Base-by-base conservation (phyloP, 2,888 invertebrate species). In the Automeris io region DNA sequence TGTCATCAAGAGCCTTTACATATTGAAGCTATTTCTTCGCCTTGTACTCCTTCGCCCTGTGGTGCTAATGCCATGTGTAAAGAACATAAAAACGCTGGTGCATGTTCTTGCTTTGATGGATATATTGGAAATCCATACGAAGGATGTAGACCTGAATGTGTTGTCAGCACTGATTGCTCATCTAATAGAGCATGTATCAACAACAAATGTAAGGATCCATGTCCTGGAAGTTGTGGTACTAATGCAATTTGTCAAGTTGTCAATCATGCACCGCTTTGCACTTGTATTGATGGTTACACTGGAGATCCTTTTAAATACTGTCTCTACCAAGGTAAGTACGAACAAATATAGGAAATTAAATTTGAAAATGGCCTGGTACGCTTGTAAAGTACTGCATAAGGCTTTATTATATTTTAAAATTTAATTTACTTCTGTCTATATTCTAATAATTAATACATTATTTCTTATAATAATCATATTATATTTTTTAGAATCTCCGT, bases 121-220 rank as follows among this genome's bases (percentile, higher is more conserved):
- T 93, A 91, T 59, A 87, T 90, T 48, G 95, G 95, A 43, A 92
- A 94, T 75, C 94, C 94, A 16, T 93, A 93, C 50, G 91, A 92
- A 72, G 91, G 91, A 8, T 94, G 93, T 58, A 86, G 93, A 39
- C 93, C 93, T 8, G 93, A 93, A 79, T 94, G 93, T 66, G 80
- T 90, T 1, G 74, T 92, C 2, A 92, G 92, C 66, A 90, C 91
- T 0, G 93, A 93, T 61, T 94, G 94, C 61, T 76, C 91, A 1
- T 89, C 92, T 2, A 90, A 91, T 56, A 88, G 72, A 59, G 92
- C 93, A 4, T 94, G 94, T 57, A 77, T 92, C 2, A 90, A 89
- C 54, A 91, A 90, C 51, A 93, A 92, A 70, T 94, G 94, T 58
- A 74, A 83, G 35, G 91, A 94, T 72, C 94, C 94, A 16, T 95